Conservation (phyloP, 1,140 invertebrate genomes). For the Diorhabda sublineata region DNA sequence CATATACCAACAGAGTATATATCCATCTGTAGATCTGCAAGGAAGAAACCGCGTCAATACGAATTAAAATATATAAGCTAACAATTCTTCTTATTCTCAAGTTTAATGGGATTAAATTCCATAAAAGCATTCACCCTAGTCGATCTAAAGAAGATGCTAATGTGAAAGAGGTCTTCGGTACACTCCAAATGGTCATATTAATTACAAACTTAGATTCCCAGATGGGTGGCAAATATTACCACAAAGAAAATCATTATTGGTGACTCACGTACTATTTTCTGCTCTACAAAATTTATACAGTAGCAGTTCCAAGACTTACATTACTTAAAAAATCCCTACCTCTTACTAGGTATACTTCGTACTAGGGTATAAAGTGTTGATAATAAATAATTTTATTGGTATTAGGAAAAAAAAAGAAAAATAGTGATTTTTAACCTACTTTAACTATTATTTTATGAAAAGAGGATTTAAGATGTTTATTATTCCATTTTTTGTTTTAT, state of each 20-base stretch:
- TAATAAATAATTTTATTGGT: too few species aligned
- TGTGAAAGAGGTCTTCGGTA: constrained; percentile 15
- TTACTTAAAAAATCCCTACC: constrained; percentile 7
- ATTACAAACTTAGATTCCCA: constrained; percentile 20
- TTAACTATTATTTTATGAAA: too few species aligned
- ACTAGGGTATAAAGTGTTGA: too few species aligned
- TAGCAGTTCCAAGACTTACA: constrained; percentile 11
- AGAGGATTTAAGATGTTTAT: too few species aligned
- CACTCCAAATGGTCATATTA: constrained; percentile 10
- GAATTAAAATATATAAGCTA: constrained; percentile 10
- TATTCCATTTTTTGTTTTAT: too few species aligned
- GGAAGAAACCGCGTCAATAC: constrained; percentile 9
- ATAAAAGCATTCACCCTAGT: constrained; percentile 18
- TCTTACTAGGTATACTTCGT: too few species aligned
- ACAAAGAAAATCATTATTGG: neutral
- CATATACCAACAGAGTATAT: constrained; percentile 15
- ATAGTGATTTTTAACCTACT: too few species aligned
- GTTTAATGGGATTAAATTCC: constrained; percentile 9
- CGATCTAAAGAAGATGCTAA: constrained; percentile 13
- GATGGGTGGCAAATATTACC: constrained; percentile 14
- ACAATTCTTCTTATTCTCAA: constrained; percentile 5
- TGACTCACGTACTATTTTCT: neutral
- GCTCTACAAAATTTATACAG: constrained; percentile 5
- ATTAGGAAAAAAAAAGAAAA: too few species aligned
- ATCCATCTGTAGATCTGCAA: constrained; percentile 5